Conservation (phyloP, 2,888 invertebrate species). For the Zelleria hepariella region DNA sequence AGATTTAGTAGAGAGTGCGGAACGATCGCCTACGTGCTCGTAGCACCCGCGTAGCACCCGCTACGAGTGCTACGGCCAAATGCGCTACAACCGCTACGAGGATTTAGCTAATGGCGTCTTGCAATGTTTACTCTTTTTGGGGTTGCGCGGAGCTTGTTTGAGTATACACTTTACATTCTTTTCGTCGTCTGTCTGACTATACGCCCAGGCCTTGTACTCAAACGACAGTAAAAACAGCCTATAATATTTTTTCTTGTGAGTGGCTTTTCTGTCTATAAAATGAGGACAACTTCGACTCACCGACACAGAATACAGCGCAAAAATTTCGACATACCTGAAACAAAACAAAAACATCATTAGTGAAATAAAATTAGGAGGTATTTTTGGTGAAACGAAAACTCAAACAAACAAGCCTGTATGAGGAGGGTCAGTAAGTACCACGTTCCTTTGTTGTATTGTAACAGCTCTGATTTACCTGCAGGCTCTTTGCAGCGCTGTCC, state of each 20-base stretch:
- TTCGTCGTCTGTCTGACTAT: no score
- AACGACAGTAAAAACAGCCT: no score
- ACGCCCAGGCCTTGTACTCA: no score
- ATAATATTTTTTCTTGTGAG: no score
- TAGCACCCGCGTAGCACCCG: background rate
- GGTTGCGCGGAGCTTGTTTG: background rate
- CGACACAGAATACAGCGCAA: background rate
- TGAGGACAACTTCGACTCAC: conserved; percentile 6
- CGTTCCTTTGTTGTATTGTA: background rate
- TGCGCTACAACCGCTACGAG: conserved; percentile 22
- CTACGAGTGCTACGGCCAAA: conserved; percentile 27
- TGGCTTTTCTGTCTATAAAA: no score
- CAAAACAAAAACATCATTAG: conserved; percentile 6
- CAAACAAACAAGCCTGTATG: background rate
- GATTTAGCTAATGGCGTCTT: background rate
- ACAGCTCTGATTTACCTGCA: background rate
- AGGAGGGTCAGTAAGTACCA: background rate
- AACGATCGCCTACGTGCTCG: conserved; percentile 25
- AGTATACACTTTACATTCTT: no score
- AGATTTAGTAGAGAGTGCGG: conserved; percentile 60
- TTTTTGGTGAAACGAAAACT: background rate
- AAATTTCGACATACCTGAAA: conserved; percentile 11
- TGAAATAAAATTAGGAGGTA: background rate
- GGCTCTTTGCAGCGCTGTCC: conserved; percentile 3
- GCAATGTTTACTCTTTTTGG: background rate